Percentiles rank a stretch among this genome's conserved stretches.
phyloP scores from a whole-genome alignment of 2,888 invertebrate species.

The Plusia festucae region DNA sequence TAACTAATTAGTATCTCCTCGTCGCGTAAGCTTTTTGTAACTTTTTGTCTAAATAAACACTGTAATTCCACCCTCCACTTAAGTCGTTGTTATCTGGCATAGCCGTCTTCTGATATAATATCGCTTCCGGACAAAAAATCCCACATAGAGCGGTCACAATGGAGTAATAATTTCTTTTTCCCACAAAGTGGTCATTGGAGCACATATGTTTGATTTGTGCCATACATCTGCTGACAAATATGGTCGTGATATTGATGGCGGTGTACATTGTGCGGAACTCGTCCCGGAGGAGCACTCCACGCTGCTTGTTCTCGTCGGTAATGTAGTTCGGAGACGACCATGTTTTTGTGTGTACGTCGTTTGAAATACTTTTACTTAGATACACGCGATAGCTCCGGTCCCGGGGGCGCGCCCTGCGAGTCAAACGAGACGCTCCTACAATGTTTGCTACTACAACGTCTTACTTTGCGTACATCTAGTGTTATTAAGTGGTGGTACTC shows the following conservation, averaged over 20 bases:
- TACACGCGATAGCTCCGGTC: constrained; percentile 26
- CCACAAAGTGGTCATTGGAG: constrained; percentile 46
- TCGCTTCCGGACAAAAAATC: constrained; percentile 30
- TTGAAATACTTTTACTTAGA: constrained; percentile 37
- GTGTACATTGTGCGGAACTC: constrained; percentile 19
- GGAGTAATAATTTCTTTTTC: constrained; percentile 42
- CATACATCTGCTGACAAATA: constrained; percentile 35
- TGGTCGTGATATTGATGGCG: constrained; percentile 38
- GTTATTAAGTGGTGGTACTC: neutral
- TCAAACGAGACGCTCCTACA: constrained; percentile 21
- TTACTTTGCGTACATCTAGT: constrained; percentile 11
- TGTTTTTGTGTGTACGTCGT: constrained; percentile 41
- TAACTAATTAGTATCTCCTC: constrained; percentile 34
- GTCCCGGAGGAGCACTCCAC: constrained; percentile 30
- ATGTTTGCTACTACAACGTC: constrained; percentile 14
- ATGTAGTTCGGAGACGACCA: constrained; percentile 29
- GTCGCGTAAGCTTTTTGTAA: constrained; percentile 10
- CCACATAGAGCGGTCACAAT: constrained; percentile 29
- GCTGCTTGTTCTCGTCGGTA: constrained; percentile 21
- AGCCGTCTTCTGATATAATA: constrained; percentile 14
- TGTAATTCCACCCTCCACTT: constrained; percentile 2
- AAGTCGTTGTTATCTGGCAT: constrained; percentile 30
- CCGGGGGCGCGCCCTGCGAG: constrained; percentile 18
- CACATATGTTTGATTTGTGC: constrained; percentile 53
- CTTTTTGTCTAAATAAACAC: constrained; percentile 14